phyloP scores from a whole-genome alignment of 2,888 invertebrate genomes.

The Cephus pulcher region DNA sequence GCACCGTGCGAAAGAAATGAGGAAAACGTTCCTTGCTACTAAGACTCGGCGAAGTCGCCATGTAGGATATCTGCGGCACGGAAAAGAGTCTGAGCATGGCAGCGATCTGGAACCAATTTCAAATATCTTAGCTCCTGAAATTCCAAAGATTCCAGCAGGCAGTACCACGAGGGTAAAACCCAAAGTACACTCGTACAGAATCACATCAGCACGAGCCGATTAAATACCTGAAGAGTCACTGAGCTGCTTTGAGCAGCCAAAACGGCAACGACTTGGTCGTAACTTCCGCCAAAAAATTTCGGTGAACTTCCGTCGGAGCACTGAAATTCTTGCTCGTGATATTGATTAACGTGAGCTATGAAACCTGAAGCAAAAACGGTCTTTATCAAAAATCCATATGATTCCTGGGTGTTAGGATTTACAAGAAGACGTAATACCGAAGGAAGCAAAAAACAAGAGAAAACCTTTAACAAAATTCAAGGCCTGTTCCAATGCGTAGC shows the following conservation, averaged over 20 bases:
- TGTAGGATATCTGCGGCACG: slow-evolving; percentile 71
- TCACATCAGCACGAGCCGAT: background rate
- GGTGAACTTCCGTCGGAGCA: slow-evolving; percentile 66
- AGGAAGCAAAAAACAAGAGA: background rate
- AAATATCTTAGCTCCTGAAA: background rate
- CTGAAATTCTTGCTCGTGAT: slow-evolving; percentile 62
- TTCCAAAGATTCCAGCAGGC: background rate
- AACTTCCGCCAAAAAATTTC: slow-evolving; percentile 62
- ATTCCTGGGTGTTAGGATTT: background rate
- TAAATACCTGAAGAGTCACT: slow-evolving; percentile 67
- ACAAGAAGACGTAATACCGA: background rate
- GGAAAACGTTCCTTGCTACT: slow-evolving; percentile 69
- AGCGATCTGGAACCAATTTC: slow-evolving; percentile 63
- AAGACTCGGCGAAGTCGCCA: slow-evolving; percentile 70
- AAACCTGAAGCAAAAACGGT: slow-evolving; percentile 57
- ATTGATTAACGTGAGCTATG: slow-evolving; percentile 65
- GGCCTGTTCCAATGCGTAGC: slow-evolving; percentile 68
- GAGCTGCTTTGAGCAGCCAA: slow-evolving; percentile 70
- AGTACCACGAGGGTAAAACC: too few relatives aligned
- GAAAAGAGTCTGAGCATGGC: slow-evolving; percentile 68
- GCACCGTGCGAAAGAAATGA: slow-evolving; percentile 71
- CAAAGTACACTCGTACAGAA: background rate
- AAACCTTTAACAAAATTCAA: slow-evolving; percentile 69
- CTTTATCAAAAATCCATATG: background rate
- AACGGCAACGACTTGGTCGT: slow-evolving; percentile 68